Percentiles rank a stretch among this genome's conserved stretches.
These are phyloP conservation scores for Elymnias hypermnestra DNA, from an alignment of 1,140 invertebrate species.

Conservation along the genomic window DNA sequence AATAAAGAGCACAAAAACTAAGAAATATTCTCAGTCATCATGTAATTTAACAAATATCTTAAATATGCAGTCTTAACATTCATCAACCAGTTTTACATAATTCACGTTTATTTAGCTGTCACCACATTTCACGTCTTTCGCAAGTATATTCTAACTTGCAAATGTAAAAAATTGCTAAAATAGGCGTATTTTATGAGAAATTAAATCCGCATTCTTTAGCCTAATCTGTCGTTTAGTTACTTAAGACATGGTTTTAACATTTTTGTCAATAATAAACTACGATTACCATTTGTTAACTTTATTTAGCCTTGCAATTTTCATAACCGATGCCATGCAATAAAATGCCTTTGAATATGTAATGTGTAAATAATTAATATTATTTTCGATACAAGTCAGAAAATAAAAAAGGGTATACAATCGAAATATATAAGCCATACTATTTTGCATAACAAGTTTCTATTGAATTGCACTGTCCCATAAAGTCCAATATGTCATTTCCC, in stretches of 20 bases:
- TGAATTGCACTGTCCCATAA: too few relatives aligned
- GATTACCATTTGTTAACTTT: not conserved
- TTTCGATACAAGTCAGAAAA: too few relatives aligned
- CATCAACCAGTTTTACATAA: not conserved
- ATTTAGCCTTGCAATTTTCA: too few relatives aligned
- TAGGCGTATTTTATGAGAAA: conserved; percentile 6
- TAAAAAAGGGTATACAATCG: too few relatives aligned
- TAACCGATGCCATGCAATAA: too few relatives aligned
- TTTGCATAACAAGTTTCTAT: too few relatives aligned
- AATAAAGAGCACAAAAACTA: not conserved
- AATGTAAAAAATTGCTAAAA: conserved; percentile 2
- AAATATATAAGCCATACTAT: too few relatives aligned
- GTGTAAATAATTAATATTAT: too few relatives aligned
- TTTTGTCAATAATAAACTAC: not conserved
- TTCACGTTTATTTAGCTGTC: conserved; percentile 1
- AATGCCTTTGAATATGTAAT: too few relatives aligned
- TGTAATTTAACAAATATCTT: conserved; percentile 15
- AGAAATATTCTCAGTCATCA: conserved; percentile 6
- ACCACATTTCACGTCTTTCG: conserved; percentile 1
- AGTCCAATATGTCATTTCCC: too few relatives aligned
- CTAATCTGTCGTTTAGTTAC: not conserved
- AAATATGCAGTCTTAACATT: not conserved
- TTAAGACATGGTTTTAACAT: not conserved
- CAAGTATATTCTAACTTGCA: not conserved
- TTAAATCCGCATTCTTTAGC: conserved; percentile 5